phyloP scores from a whole-genome alignment of 2,888 invertebrate genomes.

The Germaria angustata region DNA sequence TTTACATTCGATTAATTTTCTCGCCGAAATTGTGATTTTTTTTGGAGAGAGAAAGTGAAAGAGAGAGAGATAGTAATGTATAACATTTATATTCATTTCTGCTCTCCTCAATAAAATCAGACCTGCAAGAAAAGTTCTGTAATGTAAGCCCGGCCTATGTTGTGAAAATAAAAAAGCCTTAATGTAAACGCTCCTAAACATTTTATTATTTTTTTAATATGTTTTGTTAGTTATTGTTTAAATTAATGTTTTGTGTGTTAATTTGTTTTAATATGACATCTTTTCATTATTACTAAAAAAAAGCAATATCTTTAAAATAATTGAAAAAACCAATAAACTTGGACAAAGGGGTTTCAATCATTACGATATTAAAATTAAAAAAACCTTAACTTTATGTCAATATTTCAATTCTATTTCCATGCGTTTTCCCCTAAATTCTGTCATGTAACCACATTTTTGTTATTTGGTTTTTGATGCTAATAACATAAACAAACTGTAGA shows the following conservation, averaged over 20 bases:
- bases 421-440: not conserved
- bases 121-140: too few species aligned
- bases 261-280: slow-evolving; percentile 66
- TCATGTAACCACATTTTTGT: not conserved
- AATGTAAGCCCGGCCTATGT: not conserved
- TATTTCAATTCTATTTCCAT: slow-evolving; percentile 45
- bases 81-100: too few species aligned
- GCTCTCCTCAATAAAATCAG: too few species aligned
- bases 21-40: too few species aligned
- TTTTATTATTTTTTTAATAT: not conserved
- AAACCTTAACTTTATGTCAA: slow-evolving; percentile 22
- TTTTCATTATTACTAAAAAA: slow-evolving; percentile 4
- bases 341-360: slow-evolving; percentile 77
- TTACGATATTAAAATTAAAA: slow-evolving; percentile 61
- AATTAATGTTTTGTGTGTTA: slow-evolving; percentile 59
- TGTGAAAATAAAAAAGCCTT: not conserved
- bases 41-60: too few species aligned
- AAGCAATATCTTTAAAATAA: not conserved
- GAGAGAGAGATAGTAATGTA: too few species aligned
- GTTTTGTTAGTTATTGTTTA: slow-evolving; percentile 4
- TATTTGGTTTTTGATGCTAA: not conserved
- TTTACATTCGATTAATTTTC: too few species aligned
- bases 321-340: not conserved
- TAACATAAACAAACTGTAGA: slow-evolving; percentile 67
- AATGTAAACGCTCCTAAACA: slow-evolving; percentile 32